These are phyloP conservation scores for Chrysopilus asiliformis DNA, from an alignment of 2,888 invertebrate species.

Conservation along the genomic window DNA sequence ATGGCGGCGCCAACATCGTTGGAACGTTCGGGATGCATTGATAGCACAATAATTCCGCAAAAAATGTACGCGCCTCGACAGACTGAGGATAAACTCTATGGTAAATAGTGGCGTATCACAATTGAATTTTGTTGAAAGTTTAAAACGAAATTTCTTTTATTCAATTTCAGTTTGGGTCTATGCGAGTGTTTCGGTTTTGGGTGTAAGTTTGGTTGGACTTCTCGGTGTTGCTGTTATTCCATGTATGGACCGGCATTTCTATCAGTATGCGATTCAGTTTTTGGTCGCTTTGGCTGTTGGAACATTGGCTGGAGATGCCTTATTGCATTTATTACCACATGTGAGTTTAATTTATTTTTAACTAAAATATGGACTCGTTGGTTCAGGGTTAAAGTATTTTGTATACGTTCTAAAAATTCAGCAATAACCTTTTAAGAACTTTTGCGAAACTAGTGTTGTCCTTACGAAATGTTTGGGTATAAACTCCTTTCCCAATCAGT, in stretches of 20 bases:
- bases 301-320: conserved; percentile 79
- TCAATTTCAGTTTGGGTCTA: conserved; percentile 61
- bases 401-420: too few relatives aligned
- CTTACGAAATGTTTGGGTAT: too few relatives aligned
- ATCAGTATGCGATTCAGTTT: conserved; percentile 80
- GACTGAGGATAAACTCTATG: background rate
- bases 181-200: conserved; percentile 63
- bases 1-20: conserved; percentile 42
- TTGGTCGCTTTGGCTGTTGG: conserved; percentile 88
- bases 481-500: too few relatives aligned
- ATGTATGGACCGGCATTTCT: conserved; percentile 76
- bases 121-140: conserved; percentile 8
- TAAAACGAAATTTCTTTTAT: conserved; percentile 3
- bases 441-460: too few relatives aligned
- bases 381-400: too few relatives aligned
- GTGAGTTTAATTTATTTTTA: too few relatives aligned
- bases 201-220: conserved; percentile 78
- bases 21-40: conserved; percentile 44
- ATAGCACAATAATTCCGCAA: conserved; percentile 28
- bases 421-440: too few relatives aligned
- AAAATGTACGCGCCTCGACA: too few relatives aligned
- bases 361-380: too few relatives aligned
- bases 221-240: conserved; percentile 83
- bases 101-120: conserved; percentile 4
- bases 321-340: conserved; percentile 83